These are phyloP conservation scores for Acropternis orthonyx DNA, from an alignment of 2,797 vertebrate species.

Conservation along the genomic window DNA sequence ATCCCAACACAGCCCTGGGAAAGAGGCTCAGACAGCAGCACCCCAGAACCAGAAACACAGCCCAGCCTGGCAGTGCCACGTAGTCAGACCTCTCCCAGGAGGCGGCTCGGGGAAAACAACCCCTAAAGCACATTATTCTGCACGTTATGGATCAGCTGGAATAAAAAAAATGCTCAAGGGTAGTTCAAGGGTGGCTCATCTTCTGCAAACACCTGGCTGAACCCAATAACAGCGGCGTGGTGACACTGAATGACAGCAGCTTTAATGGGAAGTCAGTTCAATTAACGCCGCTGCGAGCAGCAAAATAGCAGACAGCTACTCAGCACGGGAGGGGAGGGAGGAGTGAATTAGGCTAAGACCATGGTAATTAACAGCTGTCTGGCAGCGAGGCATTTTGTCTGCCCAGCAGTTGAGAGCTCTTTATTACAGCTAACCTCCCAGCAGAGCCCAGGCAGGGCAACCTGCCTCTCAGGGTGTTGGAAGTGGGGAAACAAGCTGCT, in stretches of 20 bases:
- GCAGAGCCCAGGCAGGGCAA: not conserved
- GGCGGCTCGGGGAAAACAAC: not conserved
- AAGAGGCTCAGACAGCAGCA: not conserved
- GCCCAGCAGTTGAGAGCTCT: conserved; percentile 48
- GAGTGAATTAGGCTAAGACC: conserved; percentile 68
- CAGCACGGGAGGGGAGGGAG: conserved; percentile 62
- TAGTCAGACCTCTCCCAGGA: not conserved
- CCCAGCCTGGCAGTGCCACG: fast-evolving
- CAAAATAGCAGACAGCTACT: conserved; percentile 72
- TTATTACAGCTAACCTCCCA: conserved; percentile 42
- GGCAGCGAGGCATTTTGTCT: conserved; percentile 68
- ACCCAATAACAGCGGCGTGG: conserved; percentile 73
- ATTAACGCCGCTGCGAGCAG: conserved; percentile 73
- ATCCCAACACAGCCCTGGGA: not conserved
- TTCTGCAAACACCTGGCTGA: conserved; percentile 75
- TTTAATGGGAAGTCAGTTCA: conserved; percentile 82
- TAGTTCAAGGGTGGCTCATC: conserved; percentile 63
- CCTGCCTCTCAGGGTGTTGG: not conserved
- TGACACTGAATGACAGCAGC: conserved; percentile 80
- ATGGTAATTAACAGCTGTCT: conserved; percentile 76
- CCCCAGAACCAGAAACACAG: not conserved
- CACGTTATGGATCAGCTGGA: not conserved
- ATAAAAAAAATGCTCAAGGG: conserved; percentile 27
- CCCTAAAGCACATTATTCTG: not conserved
- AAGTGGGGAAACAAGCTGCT: not conserved